Conservation (phyloP, 1,140 invertebrate species). For the Tribolium madens region DNA sequence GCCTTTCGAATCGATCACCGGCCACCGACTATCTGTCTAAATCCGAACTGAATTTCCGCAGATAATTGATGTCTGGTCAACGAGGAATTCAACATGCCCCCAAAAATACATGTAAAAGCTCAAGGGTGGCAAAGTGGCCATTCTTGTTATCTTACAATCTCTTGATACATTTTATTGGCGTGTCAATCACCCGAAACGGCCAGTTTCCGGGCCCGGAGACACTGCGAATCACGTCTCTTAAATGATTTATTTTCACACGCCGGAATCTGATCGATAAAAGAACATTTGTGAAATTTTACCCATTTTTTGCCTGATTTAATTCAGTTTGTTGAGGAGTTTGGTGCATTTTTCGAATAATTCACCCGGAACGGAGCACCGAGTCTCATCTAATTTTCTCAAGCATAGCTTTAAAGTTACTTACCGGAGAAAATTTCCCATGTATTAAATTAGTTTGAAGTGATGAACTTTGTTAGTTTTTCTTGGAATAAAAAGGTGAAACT, state of each 20-base stretch:
- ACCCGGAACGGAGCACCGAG: neutral
- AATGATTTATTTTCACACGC: slow-evolving; percentile 29
- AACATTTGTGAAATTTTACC: too few relatives aligned
- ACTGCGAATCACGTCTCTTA: slow-evolving; percentile 26
- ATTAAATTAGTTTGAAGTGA: slow-evolving; percentile 39
- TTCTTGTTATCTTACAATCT: slow-evolving; percentile 53
- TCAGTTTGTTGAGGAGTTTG: neutral
- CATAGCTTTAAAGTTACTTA: neutral
- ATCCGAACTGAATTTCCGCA: slow-evolving; percentile 5
- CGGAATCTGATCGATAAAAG: neutral
- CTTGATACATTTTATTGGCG: slow-evolving; percentile 53
- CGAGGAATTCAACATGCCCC: neutral
- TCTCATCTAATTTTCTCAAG: neutral
- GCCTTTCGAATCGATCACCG: neutral
- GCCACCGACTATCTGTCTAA: slow-evolving; percentile 10
- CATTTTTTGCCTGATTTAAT: too few relatives aligned
- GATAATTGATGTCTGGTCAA: slow-evolving; percentile 15
- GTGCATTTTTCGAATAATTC: neutral
- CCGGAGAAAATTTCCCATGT: slow-evolving; percentile 38
- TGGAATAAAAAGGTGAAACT: slow-evolving; percentile 16
- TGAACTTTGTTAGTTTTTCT: slow-evolving; percentile 31
- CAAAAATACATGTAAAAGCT: neutral
- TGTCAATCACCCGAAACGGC: slow-evolving; percentile 50
- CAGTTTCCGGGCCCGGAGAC: slow-evolving; percentile 34
- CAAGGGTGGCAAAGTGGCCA: slow-evolving; percentile 45